Evolutionary conservation across 2,113 vertebrate species (phyloP), one percentile per base, ranked within the genome.

Genomic region (Paraplagusia blochii): DNA sequence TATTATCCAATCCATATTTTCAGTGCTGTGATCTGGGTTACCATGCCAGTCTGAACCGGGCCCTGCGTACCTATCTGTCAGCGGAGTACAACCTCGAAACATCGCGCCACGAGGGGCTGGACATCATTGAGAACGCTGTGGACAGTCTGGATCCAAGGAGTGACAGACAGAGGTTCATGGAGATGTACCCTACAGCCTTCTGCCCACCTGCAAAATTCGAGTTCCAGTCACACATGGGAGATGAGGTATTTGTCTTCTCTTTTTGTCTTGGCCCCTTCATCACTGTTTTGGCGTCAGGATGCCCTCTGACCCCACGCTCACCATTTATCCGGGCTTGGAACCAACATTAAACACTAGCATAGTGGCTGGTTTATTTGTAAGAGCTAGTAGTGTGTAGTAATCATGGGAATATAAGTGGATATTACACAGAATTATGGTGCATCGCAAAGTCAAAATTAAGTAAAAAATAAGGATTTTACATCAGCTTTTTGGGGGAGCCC

Each of bases 51-150:
- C 89, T 99, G 76, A 98, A 97, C 84, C 92, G 97, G 52, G 94
- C 95, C 46, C 79, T 99, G 47, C 92, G 97, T 80, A 99, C 97
- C 2, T 99, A 96, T 79, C 94, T 99, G 16, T 99, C 97, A 13
- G 97, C 97, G 0, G 97, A 99, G 51, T 98, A 98, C 85, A 99
- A 98, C 85, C 92, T 99, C 56, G 97, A 99, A 89, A 98, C 96
- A 1, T 98, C 96, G n/a, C 93, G 97, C 55, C 97, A 98, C 2
- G 96, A 99, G 77, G 97, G 97, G 19, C 89, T 99, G 34, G 97
- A 99, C 88, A 98, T 99, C 69, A 97, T 99, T 38, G 97, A 99
- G 84, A 99, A 96, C 29, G 97, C 97, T 1, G 97, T 99, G 66
- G 97, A 99, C 88, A 96, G 92, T 69, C 81, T 99, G 88, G 97